Evolutionary conservation across 2,888 invertebrate genomes (phyloP), one percentile per base, ranked within the genome.

Genomic region (Masnerella sp.): DNA sequence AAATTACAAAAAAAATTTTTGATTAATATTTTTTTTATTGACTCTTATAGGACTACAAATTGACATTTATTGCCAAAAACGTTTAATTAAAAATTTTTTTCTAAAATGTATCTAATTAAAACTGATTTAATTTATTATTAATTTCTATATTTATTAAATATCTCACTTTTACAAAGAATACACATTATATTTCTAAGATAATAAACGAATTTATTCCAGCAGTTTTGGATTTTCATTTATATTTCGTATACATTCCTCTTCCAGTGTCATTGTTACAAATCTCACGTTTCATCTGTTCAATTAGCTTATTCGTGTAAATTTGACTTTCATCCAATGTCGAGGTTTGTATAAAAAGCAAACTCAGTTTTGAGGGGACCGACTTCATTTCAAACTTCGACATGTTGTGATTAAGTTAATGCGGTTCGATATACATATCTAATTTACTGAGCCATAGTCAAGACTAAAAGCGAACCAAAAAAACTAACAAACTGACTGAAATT

Each of bases 291-390:
- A 32, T 32, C 36, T 51, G 20, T 11, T 51, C 51, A 34, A 34
- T 28, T 42, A 38, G 20, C 38, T 45, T 45, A 67, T 52, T 61
- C 36, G 22, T 61, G 25, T 65, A 52, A 74, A 42, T 65, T 59
- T 61, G 25, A 65, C 64, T 69, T 69, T 74, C 74, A 65, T 65
- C 49, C 59, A 51, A 61, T 51, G 36, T 52, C 45, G 43, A 43
- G 49, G 22, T 49, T 52, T 36, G 58, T 73, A 73, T 68, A 62
- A 68, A 62, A 68, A 73, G 73, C 73, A 68, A 67, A 68, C 51
- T 51, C 7, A 72, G 36, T 47, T 67, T 42, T 49, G 62, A 71
- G n/a, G 49, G 14, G 11, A 71, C 32, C 43, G 32, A 65, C 59
- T 38, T 47, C 51, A 34, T 61, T 59, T 47, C 45, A 58, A 52